Evolutionary conservation across 2,797 vertebrate genomes (phyloP), one percentile per base, ranked within the genome.

Genomic region (Allobates femoralis): DNA sequence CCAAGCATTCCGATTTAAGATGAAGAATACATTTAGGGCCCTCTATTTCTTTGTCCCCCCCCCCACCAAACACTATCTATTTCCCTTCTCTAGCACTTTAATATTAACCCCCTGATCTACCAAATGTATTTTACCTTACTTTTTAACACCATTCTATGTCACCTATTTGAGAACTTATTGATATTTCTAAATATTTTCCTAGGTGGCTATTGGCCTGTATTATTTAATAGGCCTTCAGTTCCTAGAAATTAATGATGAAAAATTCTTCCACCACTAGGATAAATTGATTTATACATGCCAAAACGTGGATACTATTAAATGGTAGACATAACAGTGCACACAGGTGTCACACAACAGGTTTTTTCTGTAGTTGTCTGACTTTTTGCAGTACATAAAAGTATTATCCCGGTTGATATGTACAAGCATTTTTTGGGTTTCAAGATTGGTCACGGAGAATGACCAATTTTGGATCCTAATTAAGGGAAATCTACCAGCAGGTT

Each of bases 401-500:
- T 46, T 46, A n/a, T 3, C 26, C 23, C 16, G 14, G 46, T 18
- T 77, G 30, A 32, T 34, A 16, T 34, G 53, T 56, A 34, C n/a
- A 69, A 74, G 55, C 75, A 56, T 26, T 83, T 89, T 75, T 37
- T 41, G 67, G 2, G 19, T 23, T 34, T 71, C 34, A 71, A 46
- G 10, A 1, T 71, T 0, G n/a, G 14, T 8, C 11, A 62, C 10
- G 12, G 7, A 26, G 60, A 62, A 62, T n/a, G n/a, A 28, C 60
- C 26, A 11, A 26, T 26, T 26, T 2, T 28, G 60, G 23, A n/a
- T 60, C 56, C 7, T 60, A n/a, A 60, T 26, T 10, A n/a, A n/a
- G n/a, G n/a, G n/a, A n/a, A n/a, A n/a, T n/a, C n/a, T n/a, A n/a
- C n/a, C n/a, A n/a, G n/a, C n/a, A n/a, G n/a, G n/a, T n/a, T n/a